Evolutionary conservation across 2,888 invertebrate species (phyloP).

Genomic region (Synergus japonicus): DNA sequence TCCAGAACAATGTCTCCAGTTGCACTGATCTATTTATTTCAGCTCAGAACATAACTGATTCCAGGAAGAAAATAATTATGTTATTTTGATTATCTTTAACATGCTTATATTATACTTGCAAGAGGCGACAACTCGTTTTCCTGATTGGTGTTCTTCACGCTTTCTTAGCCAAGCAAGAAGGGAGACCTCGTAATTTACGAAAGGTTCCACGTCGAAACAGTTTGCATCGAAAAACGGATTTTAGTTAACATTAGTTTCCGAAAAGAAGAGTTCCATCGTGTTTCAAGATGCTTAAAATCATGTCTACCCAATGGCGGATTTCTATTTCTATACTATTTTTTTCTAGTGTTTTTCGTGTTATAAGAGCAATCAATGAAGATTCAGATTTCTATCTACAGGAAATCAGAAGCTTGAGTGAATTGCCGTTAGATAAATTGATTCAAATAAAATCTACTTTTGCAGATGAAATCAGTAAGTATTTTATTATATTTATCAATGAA

Average conservation of each 20-base stretch:
- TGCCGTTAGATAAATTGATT: slow-evolving; percentile 85
- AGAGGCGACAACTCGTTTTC: slow-evolving; percentile 11
- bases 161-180: slow-evolving; percentile 60
- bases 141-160: slow-evolving; percentile 53
- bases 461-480: slow-evolving; percentile 60
- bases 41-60: background rate
- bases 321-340: background rate
- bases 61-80: slow-evolving; percentile 34
- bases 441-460: slow-evolving; percentile 79
- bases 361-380: background rate
- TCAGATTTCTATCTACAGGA: slow-evolving; percentile 65
- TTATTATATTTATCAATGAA: background rate
- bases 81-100: slow-evolving; percentile 29
- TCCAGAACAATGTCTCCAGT: slow-evolving; percentile 16
- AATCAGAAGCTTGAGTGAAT: slow-evolving; percentile 81
- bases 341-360: background rate
- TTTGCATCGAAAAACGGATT: background rate
- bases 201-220: slow-evolving; percentile 5
- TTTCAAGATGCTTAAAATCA: background rate
- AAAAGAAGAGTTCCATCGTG: background rate
- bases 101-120: slow-evolving; percentile 5
- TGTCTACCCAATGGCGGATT: background rate
- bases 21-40: slow-evolving; percentile 1
- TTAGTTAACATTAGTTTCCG: background rate
- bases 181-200: slow-evolving; percentile 15